Base-by-base conservation (phyloP, 2,888 invertebrate genomes). In the Tipula confusa region DNA sequence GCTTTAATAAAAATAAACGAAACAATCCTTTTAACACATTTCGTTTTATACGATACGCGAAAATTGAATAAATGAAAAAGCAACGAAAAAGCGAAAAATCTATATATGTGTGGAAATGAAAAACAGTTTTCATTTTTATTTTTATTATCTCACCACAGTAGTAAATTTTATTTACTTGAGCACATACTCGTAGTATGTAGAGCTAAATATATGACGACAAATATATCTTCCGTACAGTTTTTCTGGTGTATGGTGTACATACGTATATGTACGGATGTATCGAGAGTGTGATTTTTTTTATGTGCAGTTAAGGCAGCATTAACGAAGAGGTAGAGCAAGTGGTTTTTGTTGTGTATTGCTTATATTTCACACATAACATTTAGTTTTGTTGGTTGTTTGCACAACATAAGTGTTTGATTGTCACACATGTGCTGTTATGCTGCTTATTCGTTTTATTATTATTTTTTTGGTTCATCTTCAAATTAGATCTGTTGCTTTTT, bases 351-450 rank as follows among this genome's bases (percentile, higher is more conserved):
- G 64, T 64, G 64, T 64, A 24, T 64, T 9, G 24, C 24, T 64
- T 64, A 24, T 24, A 64, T 64, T 64, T 11, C 24, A 64, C 24
- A 18, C 1, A 64, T 3, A 64, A 64, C 18, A 24, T 9, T 64
- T 64, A n/a, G n/a, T 64, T 64, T 43, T 64, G 18, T 64, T 9
- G 18, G 24, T 64, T 64, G 9, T 64, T 64, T 64, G 64, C 64
- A 64, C 64, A 64, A 64, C n/a, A n/a, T 64, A 64, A 64, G 64
- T 64, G 64, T 64, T 64, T 64, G 64, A 24, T 64, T 64, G 64
- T 64, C 64, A 64, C 64, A 64, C 64, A 64, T 64, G 64, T 64
- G 64, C 64, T 64, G 64, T 64, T 64, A 64, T 64, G 64, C 64
- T 64, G 18, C 64, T 64, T 64, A 64, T 64, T 64, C 64, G 64